phyloP scores from a whole-genome alignment of 2,113 vertebrate species.

The Serilophus lunatus region DNA sequence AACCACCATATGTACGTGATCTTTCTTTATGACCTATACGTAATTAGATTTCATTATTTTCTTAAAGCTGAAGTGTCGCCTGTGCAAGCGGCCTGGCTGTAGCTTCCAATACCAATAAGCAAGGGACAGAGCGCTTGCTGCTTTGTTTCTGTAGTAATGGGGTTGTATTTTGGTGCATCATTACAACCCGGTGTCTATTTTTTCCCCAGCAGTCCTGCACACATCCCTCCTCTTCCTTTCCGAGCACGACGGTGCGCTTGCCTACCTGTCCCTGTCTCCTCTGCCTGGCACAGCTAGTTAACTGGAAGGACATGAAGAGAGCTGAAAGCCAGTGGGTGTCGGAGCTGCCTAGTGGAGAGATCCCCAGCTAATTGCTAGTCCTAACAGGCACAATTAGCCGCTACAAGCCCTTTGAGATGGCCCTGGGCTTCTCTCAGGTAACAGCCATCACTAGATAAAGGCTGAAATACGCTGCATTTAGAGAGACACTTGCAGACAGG shows the following conservation, averaged over 20 bases:
- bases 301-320: slow-evolving; percentile 64
- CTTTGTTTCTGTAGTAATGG: not conserved
- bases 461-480: slow-evolving; percentile 74
- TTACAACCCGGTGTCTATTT: not conserved
- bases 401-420: slow-evolving; percentile 82
- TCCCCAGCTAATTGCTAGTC: slow-evolving; percentile 79
- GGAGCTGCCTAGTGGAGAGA: slow-evolving; percentile 68
- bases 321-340: slow-evolving; percentile 75
- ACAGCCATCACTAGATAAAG: slow-evolving; percentile 80
- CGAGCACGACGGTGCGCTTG: not conserved
- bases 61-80: slow-evolving; percentile 58
- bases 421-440: slow-evolving; percentile 80
- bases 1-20: slow-evolving; percentile 52
- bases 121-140: not conserved
- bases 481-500: slow-evolving; percentile 77
- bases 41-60: slow-evolving; percentile 77
- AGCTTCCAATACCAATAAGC: not conserved
- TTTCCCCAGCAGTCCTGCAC: not conserved
- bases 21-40: slow-evolving; percentile 70
- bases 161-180: not conserved
- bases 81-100: not conserved
- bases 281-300: slow-evolving; percentile 71
- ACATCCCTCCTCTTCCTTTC: not conserved
- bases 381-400: slow-evolving; percentile 82
- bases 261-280: slow-evolving; percentile 65